A percentile compares a stretch with the other conserved stretches of the same genome.
phyloP scores from a whole-genome alignment of 1,140 invertebrate genomes.

The Triops cancriformis region DNA sequence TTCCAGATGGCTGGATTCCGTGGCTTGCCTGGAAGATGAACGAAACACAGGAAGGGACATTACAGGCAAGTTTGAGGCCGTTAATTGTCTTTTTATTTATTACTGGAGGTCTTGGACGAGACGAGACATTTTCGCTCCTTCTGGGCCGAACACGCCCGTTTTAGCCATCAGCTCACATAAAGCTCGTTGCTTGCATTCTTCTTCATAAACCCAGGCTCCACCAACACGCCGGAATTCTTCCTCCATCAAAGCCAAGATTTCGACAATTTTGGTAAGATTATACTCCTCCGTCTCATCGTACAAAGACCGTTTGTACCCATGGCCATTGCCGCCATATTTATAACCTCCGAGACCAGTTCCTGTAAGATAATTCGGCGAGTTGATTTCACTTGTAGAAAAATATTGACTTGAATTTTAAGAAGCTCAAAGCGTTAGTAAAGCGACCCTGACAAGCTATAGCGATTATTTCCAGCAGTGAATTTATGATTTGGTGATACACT shows the following conservation, averaged over 20 bases:
- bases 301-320: conserved; percentile 14
- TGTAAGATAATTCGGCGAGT: neutral
- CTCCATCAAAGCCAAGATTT: conserved; percentile 25
- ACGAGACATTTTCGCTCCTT: neutral
- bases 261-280: conserved; percentile 19
- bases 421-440: neutral
- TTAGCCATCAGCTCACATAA: conserved; percentile 11
- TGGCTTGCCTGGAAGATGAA: neutral
- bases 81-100: neutral
- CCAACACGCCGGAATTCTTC: conserved; percentile 24
- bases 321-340: neutral
- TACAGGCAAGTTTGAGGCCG: neutral
- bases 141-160: neutral
- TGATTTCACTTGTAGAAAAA: neutral
- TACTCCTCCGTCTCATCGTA: conserved; percentile 17
- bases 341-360: neutral
- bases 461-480: neutral
- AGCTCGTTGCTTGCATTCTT: conserved; percentile 20
- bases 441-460: neutral
- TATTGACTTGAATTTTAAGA: neutral
- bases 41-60: neutral
- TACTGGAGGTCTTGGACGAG: conserved; percentile 1
- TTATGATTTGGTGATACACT: neutral
- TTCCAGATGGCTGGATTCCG: neutral
- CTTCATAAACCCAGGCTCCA: conserved; percentile 9